Base-by-base conservation (phyloP, 2,888 invertebrate genomes). In the Galerucella nymphaeae region DNA sequence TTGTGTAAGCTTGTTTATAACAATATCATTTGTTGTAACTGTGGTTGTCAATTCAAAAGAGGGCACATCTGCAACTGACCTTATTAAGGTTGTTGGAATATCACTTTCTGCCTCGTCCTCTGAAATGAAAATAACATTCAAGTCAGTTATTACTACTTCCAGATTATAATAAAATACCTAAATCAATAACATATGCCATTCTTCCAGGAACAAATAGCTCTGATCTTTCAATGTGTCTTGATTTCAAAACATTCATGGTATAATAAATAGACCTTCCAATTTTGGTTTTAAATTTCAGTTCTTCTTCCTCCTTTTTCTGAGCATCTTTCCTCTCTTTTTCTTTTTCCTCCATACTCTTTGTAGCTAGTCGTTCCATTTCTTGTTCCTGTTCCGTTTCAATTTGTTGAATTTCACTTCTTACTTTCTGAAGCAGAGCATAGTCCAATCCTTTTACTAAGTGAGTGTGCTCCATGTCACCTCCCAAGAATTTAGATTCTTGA, bases 391-490 rank as follows among this genome's bases (percentile, higher is more conserved):
- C 95, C 69, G 90, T 90, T 83, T 97, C 97, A 73, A 93, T 93
- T 48, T 87, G 88, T 71, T 88, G 88, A 76, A 98, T 96, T 86
- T 99, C 99, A 77, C 97, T 97, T 62, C 97, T 97, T 61, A 98
- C 91, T 89, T 99, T 96, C 83, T 97, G 96, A 71, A 97, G 86
- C 66, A 97, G 87, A 0, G 97, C 96, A 86, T 96, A 97, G 90
- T 97, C 97, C 63, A 92, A 87, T 77, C 97, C 99, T 88, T 99
- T 99, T 80, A 99, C 99, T 90, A 99, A 97, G 88, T 99, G 99
- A 85, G 99, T 99, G 83, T 99, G 99, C 83, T 99, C 98, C 96
- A 99, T 98, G 59, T 78, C 78, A 58, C 78, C 99, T 85, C 99
- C 99, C 89, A 99, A 96, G 88, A 97, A 99, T 88, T 99, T 99